These are phyloP conservation scores for Lagodon rhomboides DNA, from an alignment of 2,797 vertebrate genomes.

Conservation along the genomic window DNA sequence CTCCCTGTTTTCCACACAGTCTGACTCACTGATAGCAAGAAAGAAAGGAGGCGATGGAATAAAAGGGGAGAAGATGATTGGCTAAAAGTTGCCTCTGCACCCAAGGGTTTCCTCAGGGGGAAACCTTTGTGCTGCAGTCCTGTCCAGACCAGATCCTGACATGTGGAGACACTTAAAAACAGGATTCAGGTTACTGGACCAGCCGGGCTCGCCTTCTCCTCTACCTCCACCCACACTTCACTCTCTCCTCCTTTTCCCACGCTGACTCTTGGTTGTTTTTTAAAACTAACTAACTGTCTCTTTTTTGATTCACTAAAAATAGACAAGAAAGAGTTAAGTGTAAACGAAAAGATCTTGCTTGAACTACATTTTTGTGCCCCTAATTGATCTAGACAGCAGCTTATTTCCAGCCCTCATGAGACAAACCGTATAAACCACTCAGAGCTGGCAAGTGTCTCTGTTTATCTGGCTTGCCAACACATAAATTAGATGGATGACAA, in stretches of 20 bases:
- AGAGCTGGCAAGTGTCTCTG: slow-evolving; percentile 9
- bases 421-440: slow-evolving; percentile 9
- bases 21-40: slow-evolving; percentile 79
- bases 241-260: slow-evolving; percentile 23
- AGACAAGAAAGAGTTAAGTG: not conserved
- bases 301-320: slow-evolving; percentile 6
- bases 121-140: slow-evolving; percentile 55
- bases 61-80: slow-evolving; percentile 44
- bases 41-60: slow-evolving; percentile 42
- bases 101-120: slow-evolving; percentile 72
- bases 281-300: no score
- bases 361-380: not conserved
- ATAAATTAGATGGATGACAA: slow-evolving; percentile 15
- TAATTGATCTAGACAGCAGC: not conserved
- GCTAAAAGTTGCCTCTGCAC: slow-evolving; percentile 38
- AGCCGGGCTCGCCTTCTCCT: slow-evolving; percentile 37
- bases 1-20: slow-evolving; percentile 70
- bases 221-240: slow-evolving; percentile 44
- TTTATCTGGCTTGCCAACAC: not conserved
- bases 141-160: slow-evolving; percentile 67
- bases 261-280: not conserved
- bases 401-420: slow-evolving; percentile 7
- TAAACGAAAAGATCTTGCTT: not conserved
- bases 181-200: slow-evolving; percentile 74
- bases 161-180: slow-evolving; percentile 79